Percentiles rank a stretch among this genome's conserved stretches.
Conservation (phyloP, 1,140 invertebrate genomes). For the Hestina assimilis region DNA sequence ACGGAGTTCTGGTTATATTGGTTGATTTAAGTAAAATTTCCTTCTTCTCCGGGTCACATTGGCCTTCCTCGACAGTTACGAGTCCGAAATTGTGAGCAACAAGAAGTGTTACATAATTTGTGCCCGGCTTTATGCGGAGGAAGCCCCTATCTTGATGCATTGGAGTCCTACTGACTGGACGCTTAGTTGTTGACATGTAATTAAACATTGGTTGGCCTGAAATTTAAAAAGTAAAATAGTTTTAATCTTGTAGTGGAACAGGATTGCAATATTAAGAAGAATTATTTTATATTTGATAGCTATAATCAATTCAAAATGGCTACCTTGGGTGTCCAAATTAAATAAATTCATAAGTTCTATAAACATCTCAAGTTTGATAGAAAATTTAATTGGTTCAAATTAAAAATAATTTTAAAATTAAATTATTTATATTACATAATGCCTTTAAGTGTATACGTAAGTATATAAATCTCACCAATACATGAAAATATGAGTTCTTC, state of each 20-base stretch:
- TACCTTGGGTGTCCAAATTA: no score
- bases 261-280: no score
- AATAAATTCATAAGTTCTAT: no score
- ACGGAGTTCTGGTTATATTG: slow-evolving; percentile 74
- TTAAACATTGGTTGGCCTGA: slow-evolving; percentile 82
- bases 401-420: no score
- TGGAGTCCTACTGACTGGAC: slow-evolving; percentile 78
- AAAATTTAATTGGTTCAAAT: no score
- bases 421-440: no score
- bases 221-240: slow-evolving; percentile 16
- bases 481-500: slow-evolving; percentile 81
- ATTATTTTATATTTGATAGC: no score
- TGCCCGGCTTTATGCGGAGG: slow-evolving; percentile 80
- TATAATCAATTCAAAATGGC: no score
- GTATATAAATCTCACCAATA: slow-evolving; percentile 50
- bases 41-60: slow-evolving; percentile 49
- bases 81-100: slow-evolving; percentile 83
- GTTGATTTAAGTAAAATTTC: slow-evolving; percentile 71
- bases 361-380: no score
- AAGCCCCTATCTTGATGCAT: slow-evolving; percentile 85
- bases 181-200: slow-evolving; percentile 78
- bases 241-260: no score
- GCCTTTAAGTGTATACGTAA: no score
- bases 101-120: slow-evolving; percentile 79
- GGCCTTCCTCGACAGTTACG: slow-evolving; percentile 80